A percentile compares a stretch with the other conserved stretches of the same genome.
phyloP scores from a whole-genome alignment of 2,113 vertebrate species.

The Oncorhynchus nerka region DNA sequence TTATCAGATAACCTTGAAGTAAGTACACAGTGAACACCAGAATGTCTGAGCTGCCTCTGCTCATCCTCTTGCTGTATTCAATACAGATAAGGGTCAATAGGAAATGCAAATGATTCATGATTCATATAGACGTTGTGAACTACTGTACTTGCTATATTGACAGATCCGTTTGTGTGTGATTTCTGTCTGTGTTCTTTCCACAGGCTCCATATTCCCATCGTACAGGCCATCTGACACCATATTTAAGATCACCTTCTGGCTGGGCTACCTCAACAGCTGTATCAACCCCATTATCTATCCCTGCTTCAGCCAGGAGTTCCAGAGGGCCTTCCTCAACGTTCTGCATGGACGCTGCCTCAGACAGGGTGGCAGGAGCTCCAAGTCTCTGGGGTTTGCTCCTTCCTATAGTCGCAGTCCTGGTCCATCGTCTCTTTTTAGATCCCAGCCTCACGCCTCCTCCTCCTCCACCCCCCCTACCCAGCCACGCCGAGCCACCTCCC shows the following conservation, averaged over 20 bases:
- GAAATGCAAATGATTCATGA: neutral
- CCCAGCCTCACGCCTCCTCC: neutral
- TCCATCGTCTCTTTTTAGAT: conserved; percentile 15
- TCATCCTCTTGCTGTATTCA: no score
- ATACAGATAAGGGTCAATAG: neutral
- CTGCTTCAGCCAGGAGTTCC: conserved; percentile 93
- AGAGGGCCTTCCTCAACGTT: conserved; percentile 90
- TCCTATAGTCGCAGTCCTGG: conserved; percentile 14
- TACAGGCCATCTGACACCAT: conserved; percentile 87
- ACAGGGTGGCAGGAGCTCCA: conserved; percentile 39
- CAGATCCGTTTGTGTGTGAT: neutral
- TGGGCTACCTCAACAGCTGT: conserved; percentile 98
- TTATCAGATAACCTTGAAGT: no score
- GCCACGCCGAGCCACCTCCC: conserved; percentile 31
- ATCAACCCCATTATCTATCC: conserved; percentile 98
- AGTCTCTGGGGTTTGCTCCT: conserved; percentile 27
- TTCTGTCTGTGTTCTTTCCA: conserved; percentile 14
- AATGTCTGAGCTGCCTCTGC: no score
- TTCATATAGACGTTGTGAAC: neutral
- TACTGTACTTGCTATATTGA: neutral
- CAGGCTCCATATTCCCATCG: conserved; percentile 92
- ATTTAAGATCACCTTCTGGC: conserved; percentile 98
- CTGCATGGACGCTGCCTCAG: conserved; percentile 80
- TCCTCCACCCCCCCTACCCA: neutral
- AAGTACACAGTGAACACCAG: no score